Evolutionary conservation across 2,888 invertebrate species (phyloP).

Genomic region (Ditula angustiorana): DNA sequence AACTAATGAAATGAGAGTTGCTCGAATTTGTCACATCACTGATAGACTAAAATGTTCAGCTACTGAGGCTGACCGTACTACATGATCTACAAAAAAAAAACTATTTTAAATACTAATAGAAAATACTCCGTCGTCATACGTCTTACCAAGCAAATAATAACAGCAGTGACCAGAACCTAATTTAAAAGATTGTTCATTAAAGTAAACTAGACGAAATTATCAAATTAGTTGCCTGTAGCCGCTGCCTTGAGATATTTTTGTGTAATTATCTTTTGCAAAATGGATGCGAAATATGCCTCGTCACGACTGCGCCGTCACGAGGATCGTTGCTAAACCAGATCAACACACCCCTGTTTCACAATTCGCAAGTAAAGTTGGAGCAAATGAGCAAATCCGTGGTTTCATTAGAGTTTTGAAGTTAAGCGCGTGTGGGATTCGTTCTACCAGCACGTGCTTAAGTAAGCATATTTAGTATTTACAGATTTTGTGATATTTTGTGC

Average conservation of each 20-base stretch:
- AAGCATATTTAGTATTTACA: too few relatives aligned
- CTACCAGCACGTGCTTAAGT: too few relatives aligned
- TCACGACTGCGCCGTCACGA: slow-evolving; percentile 54
- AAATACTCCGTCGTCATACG: too few relatives aligned
- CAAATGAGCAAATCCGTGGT: neutral
- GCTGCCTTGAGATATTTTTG: slow-evolving; percentile 47
- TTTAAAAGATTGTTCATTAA: slow-evolving; percentile 21
- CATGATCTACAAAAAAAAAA: too few relatives aligned
- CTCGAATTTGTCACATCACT: too few relatives aligned
- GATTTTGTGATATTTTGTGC: too few relatives aligned
- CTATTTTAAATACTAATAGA: too few relatives aligned
- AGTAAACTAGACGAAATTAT: slow-evolving; percentile 31
- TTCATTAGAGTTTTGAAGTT: neutral
- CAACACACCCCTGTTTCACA: slow-evolving; percentile 28
- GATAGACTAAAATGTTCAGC: too few relatives aligned
- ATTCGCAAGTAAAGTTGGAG: slow-evolving; percentile 1
- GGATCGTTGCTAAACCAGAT: slow-evolving; percentile 37
- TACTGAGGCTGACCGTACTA: too few relatives aligned
- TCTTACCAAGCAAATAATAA: slow-evolving; percentile 1
- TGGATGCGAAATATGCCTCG: slow-evolving; percentile 52
- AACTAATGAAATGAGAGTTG: too few relatives aligned
- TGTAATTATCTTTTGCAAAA: slow-evolving; percentile 60
- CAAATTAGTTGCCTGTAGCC: slow-evolving; percentile 32
- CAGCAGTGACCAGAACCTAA: too few relatives aligned
- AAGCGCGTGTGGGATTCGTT: neutral